Evolutionary conservation across 2,888 invertebrate species (phyloP).

Genomic region (Fragum whitleyi): DNA sequence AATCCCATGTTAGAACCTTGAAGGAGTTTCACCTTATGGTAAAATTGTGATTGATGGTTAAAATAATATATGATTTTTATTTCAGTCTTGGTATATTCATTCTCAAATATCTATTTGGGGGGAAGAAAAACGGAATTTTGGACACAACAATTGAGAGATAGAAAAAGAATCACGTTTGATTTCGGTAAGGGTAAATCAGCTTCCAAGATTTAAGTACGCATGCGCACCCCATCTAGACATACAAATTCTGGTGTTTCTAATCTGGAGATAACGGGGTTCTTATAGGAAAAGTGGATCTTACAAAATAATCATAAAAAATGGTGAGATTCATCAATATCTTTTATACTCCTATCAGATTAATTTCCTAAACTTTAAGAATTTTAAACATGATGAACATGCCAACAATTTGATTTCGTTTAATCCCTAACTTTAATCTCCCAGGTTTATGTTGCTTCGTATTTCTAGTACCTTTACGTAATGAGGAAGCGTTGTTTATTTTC

Average conservation of each 20-base stretch:
- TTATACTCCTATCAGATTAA: slow-evolving; percentile 39
- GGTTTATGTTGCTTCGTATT: not conserved
- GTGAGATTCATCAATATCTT: slow-evolving; percentile 61
- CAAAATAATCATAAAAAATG: slow-evolving; percentile 47
- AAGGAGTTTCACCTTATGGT: no score
- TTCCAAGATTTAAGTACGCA: slow-evolving; percentile 31
- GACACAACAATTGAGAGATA: no score
- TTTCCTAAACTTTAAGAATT: slow-evolving; percentile 44
- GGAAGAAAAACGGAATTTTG: no score
- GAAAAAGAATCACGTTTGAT: not conserved
- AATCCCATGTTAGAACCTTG: no score
- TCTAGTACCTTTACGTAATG: not conserved
- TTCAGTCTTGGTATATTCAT: no score
- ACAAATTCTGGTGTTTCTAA: slow-evolving; percentile 28
- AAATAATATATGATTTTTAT: no score
- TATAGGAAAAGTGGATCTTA: slow-evolving; percentile 40
- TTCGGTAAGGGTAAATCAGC: not conserved
- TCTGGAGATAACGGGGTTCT: slow-evolving; percentile 38
- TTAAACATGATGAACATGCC: slow-evolving; percentile 25
- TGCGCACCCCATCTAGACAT: slow-evolving; percentile 36
- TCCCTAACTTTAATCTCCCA: not conserved
- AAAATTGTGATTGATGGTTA: no score
- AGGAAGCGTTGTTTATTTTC: not conserved
- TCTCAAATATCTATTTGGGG: no score
- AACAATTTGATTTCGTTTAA: not conserved